Percentiles rank a stretch among this genome's conserved stretches.
Conservation (phyloP, 2,797 vertebrate species). For the Acanthis flammea region DNA sequence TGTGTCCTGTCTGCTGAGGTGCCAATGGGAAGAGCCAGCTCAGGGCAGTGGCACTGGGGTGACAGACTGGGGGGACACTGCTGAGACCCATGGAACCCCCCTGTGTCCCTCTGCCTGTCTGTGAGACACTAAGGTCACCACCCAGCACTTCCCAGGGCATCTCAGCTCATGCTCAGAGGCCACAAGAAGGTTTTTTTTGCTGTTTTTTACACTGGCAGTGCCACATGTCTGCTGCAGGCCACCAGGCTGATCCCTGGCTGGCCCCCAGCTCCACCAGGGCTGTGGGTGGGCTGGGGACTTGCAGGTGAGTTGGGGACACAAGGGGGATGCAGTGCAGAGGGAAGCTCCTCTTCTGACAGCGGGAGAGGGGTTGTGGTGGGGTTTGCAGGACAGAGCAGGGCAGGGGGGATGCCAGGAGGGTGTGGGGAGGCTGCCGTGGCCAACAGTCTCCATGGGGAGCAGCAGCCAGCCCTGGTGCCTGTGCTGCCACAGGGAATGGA, state of each 20-base stretch:
- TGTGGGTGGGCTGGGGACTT: neutral
- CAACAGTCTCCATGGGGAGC: neutral
- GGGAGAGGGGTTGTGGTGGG: neutral
- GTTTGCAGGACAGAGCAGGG: neutral
- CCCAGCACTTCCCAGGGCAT: accelerated
- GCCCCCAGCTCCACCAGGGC: neutral
- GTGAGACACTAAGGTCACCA: neutral
- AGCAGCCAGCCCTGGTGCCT: neutral
- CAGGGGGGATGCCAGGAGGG: neutral
- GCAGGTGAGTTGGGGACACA: neutral
- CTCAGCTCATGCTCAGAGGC: neutral
- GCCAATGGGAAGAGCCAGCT: neutral
- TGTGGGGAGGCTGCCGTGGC: neutral
- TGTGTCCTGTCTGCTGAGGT: neutral
- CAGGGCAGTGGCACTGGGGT: neutral
- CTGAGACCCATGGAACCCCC: neutral
- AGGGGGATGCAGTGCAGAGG: neutral
- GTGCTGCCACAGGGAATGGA: neutral
- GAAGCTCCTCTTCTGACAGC: neutral
- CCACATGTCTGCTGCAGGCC: neutral
- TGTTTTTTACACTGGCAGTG: neutral
- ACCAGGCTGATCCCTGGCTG: neutral
- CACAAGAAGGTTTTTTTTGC: accelerated
- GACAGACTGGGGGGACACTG: neutral
- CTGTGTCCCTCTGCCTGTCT: neutral